Base-by-base conservation (phyloP, 2,797 vertebrate genomes). In the Squalus acanthias region DNA sequence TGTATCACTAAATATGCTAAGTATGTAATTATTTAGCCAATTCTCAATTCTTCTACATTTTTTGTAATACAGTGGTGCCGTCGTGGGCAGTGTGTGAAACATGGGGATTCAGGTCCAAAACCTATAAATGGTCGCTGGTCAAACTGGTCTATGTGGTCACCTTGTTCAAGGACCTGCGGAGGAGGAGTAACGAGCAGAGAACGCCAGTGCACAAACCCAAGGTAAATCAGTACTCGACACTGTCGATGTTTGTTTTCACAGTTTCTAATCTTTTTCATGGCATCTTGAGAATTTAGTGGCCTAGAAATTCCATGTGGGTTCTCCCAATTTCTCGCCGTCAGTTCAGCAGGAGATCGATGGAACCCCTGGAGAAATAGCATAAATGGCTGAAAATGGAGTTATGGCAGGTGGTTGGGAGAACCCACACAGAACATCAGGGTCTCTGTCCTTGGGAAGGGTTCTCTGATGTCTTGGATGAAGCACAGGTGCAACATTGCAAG, bases 51-150 rank as follows among this genome's bases (percentile, higher is more conserved):
- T 72, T 29, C 67, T 53, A 2, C 46, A 15, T 29, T 57, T 13
- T 74, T 72, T 93, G 76, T n/a, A 29, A 97, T 96, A 5, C 96
- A 99, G 99, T 99, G 99, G 99, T 99, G 99, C 96, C 98, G 99
- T 1, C 98, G 98, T 96, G 99, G 99, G 39, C 98, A 99, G 97
- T 99, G 99, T 97, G 98, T 99, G 96, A 99, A 99, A 96, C 98
- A 98, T 0, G 98, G 98, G 0, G 99, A 99, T 5, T 98, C 98
- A 97, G 98, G 98, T 50, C 98, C 98, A 1, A 98, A 97, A 96
- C 98, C 98, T 89, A 98, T 98, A 88, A 98, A 99, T 0, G 98
- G 98, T 24, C 98, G 98, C 17, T 99, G 99, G 99, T 99, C 99
- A 0, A 97, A 97, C 70, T 99, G 99, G 99, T 98, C 99, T 0